Evolutionary conservation across 1,140 invertebrate genomes (phyloP), one percentile per base, ranked within the genome.

Genomic region (Drosophila subobscura): DNA sequence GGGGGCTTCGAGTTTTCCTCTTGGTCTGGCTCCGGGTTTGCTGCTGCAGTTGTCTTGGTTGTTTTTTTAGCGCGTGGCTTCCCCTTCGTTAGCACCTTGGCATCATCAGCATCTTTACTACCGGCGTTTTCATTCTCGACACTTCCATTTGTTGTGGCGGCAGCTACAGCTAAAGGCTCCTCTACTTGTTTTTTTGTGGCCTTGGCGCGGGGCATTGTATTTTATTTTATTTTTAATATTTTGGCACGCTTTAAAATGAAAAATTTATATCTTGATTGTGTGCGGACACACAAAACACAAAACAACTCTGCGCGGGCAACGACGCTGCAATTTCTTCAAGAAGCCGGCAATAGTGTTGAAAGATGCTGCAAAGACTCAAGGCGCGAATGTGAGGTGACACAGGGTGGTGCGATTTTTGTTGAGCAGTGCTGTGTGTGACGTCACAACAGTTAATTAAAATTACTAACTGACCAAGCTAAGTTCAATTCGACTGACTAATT

Each of bases 241-340:
- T n/a, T 2, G 1, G 1, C 8, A 22, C 25, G 44, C 7, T 44
- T 52, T 12, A 20, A 6, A 53, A 33, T 40, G 29, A 64, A 29
- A 27, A 33, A n/a, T 25, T 47, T 16, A 16, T 47, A 1, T 14
- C 20, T 33, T 20, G 33, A 14, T 68, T 42, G 29, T 47, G 25
- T 44, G 10, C 46, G 10, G 25, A 29, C 44, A 29, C 10, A 52
- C 22, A 52, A 63, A 53, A 50, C 45, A 54, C 71, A 79, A 54
- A 66, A 61, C 51, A 55, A 72, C 59, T 47, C 72, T 81, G 77
- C 78, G 77, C 77, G 77, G 75, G 78, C 61, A 81, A 81, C 60
- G 60, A 51, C 67, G 71, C 64, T 49, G 40, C 77, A 49, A 57
- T 42, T n/a, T 63, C 25, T 47, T 5, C 10, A 20, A 29, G 16